A percentile compares a stretch with the other conserved stretches of the same genome.
Conservation (phyloP, 1,140 invertebrate genomes). For the Drosophila aff. region DNA sequence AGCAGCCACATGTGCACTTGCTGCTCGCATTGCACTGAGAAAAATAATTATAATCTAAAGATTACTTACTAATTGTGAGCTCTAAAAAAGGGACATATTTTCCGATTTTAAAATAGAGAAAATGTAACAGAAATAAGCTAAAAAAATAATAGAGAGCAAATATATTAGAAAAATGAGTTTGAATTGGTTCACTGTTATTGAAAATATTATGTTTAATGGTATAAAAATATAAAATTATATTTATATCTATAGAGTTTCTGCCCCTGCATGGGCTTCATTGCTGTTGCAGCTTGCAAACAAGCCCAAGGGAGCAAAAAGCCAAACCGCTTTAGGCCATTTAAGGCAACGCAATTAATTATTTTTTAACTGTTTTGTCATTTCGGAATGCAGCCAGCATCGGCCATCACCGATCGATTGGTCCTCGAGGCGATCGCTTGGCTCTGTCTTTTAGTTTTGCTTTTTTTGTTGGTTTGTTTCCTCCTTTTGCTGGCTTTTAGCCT, state of each 20-base stretch:
- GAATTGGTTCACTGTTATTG: not conserved
- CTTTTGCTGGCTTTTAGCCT: constrained; percentile 30
- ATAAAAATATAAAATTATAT: not conserved
- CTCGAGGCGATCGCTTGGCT: constrained; percentile 19
- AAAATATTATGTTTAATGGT: not conserved
- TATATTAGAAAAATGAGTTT: not conserved
- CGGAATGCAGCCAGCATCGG: constrained; percentile 72
- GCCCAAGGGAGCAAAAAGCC: constrained; percentile 61
- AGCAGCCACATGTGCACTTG: constrained; percentile 60
- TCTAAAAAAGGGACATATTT: not conserved
- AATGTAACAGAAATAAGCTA: not conserved
- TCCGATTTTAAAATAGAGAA: not conserved
- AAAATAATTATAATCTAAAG: not conserved
- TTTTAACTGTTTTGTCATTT: constrained; percentile 85
- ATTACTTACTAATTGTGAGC: not conserved
- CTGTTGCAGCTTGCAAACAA: constrained; percentile 73
- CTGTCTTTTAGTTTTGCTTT: constrained; percentile 8
- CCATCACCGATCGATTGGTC: constrained; percentile 78
- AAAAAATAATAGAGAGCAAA: not conserved
- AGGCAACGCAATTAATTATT: constrained; percentile 85
- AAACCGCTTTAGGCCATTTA: constrained; percentile 84
- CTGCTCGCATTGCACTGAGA: constrained; percentile 39
- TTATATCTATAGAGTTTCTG: not conserved
- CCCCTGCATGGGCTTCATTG: constrained; percentile 6
- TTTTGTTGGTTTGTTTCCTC: constrained; percentile 7